Evolutionary conservation across 2,888 invertebrate genomes (phyloP).

Genomic region (Drosophila mettleri): DNA sequence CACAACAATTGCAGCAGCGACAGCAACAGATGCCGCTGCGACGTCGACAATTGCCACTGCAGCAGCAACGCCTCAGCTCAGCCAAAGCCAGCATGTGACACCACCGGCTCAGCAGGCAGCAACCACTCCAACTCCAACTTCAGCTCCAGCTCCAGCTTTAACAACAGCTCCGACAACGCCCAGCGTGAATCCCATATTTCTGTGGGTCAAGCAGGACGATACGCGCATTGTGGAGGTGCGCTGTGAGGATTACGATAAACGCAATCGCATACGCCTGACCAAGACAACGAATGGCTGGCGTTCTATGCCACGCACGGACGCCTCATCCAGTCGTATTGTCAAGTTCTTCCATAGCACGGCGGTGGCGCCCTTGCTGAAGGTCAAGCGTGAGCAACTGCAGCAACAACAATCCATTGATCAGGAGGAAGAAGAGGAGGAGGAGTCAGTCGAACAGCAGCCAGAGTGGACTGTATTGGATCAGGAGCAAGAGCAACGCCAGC

Average conservation of each 20-base stretch:
- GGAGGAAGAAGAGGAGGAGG: slow-evolving; percentile 16
- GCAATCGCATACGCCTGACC: slow-evolving; percentile 93
- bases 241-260: slow-evolving; percentile 94
- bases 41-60: neutral
- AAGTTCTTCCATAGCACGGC: slow-evolving; percentile 82
- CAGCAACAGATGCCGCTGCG: neutral
- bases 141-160: neutral
- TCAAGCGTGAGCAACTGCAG: slow-evolving; percentile 79
- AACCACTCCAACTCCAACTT: neutral
- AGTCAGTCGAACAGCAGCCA: slow-evolving; percentile 9
- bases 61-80: slow-evolving; percentile 2
- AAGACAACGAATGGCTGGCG: slow-evolving; percentile 93
- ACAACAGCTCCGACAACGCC: slow-evolving; percentile 44
- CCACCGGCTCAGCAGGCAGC: slow-evolving; percentile 1
- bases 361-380: slow-evolving; percentile 83
- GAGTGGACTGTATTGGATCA: slow-evolving; percentile 26
- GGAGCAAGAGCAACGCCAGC: slow-evolving; percentile 8
- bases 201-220: slow-evolving; percentile 93
- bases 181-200: slow-evolving; percentile 90
- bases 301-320: slow-evolving; percentile 91
- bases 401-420: slow-evolving; percentile 43
- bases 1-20: neutral
- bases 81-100: slow-evolving; percentile 3
- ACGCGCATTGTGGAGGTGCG: slow-evolving; percentile 93
- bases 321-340: slow-evolving; percentile 80